Percentiles rank a stretch among this genome's conserved stretches.
These are phyloP conservation scores for Varanus salvator DNA, from an alignment of 2,113 vertebrate species.

Conservation along the genomic window DNA sequence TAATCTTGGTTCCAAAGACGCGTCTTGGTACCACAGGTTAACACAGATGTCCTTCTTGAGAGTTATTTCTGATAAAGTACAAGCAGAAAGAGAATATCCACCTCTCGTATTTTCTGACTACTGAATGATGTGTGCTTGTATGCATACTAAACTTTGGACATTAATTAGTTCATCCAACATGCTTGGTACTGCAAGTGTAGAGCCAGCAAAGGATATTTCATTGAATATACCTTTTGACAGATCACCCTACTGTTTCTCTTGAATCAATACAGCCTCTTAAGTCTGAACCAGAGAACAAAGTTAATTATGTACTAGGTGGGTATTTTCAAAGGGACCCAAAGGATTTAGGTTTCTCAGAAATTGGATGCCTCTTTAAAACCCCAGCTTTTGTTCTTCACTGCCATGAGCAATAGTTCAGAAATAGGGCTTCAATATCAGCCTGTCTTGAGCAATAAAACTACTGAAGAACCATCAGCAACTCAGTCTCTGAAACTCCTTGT, in stretches of 20 bases:
- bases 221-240: conserved; percentile 13
- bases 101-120: not conserved
- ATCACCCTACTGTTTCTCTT: conserved; percentile 2
- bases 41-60: not conserved
- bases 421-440: not conserved
- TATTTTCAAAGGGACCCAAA: not conserved
- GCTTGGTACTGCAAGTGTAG: conserved; percentile 16
- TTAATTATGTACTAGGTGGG: conserved; percentile 11
- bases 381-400: conserved; percentile 7
- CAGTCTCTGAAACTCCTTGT: not conserved
- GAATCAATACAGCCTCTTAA: not conserved
- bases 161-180: conserved; percentile 15
- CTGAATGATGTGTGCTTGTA: not conserved
- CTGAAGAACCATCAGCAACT: not conserved
- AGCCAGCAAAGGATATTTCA: not conserved
- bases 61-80: not conserved
- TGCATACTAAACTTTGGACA: not conserved
- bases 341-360: not conserved
- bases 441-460: conserved; percentile 2
- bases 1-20: not conserved
- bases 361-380: not conserved
- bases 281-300: conserved; percentile 16
- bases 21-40: not conserved
- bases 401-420: not conserved
- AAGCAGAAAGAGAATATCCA: not conserved